Conservation (phyloP, 2,113 vertebrate genomes). For the Uria aalge region DNA sequence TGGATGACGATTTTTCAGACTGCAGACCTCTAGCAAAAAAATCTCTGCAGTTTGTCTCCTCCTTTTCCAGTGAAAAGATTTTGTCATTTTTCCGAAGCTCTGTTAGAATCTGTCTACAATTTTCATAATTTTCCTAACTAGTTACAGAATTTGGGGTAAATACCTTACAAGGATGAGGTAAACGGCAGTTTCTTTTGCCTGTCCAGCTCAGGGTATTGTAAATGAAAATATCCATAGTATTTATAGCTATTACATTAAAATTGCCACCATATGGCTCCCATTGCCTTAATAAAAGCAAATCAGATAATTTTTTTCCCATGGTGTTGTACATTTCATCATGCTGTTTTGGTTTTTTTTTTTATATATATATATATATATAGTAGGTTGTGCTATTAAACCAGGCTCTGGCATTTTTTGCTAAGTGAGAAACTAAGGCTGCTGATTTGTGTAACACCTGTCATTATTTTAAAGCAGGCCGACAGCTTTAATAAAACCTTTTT, state of each 20-base stretch:
- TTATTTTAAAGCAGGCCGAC: not conserved
- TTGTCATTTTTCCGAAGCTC: not conserved
- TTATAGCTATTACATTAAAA: not conserved
- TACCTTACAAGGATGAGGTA: not conserved
- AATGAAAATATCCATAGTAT: not conserved
- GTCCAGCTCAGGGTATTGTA: not conserved
- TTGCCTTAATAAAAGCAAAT: not conserved
- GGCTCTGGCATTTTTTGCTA: not conserved
- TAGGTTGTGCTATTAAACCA: not conserved
- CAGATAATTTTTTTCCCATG: accelerated
- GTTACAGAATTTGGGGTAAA: not conserved
- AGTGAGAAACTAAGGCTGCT: not conserved
- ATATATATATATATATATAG: not conserved
- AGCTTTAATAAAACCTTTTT: conserved; percentile 63
- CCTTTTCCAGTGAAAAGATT: not conserved
- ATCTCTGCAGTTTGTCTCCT: not conserved
- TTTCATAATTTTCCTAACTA: not conserved
- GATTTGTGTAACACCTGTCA: conserved; percentile 40
- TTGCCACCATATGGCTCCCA: not conserved
- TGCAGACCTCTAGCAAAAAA: not conserved
- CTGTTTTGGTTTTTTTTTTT: not conserved
- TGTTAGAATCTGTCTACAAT: not conserved
- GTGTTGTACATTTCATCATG: not conserved
- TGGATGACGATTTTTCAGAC: not conserved
- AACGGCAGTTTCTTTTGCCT: not conserved